Evolutionary conservation across 2,888 invertebrate species (phyloP), one percentile per base, ranked within the genome.

Genomic region (Kryphioiulus occultus): DNA sequence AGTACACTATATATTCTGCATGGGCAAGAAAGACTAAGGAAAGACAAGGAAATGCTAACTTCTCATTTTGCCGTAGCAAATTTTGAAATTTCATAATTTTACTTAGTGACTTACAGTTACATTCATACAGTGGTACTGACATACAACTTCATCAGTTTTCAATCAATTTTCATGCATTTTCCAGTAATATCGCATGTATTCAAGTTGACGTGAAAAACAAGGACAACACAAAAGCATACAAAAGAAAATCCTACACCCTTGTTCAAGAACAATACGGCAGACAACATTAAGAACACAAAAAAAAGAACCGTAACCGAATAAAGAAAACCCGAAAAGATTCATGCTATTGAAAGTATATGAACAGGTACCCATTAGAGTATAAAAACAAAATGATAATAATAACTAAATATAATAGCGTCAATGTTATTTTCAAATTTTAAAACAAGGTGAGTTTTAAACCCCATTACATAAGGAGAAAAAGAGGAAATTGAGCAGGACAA

Each of bases 401-500:
- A n/a, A 47, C 15, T 12, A 47, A 47, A 15, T n/a, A 12, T n/a
- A 68, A 12, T 26, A 26, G 26, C 26, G 59, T 59, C 7, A 30
- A n/a, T 85, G 15, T n/a, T 15, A 26, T 15, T 22, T 17, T 85
- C 15, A 35, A 42, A 42, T 10, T 22, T 42, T 1, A 42, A 44
- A 85, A 42, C 10, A 35, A 85, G 42, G 10, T 15, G 9, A 17
- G 12, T 85, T 42, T 85, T 39, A 85, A 85, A 39, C 10, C 44
- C 42, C 26, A 39, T 17, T 39, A 39, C 39, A 35, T 39, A 85
- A 85, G 42, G 85, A 85, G 44, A 85, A 85, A 22, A 85, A 15
- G 85, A 85, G 85, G 44, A 85, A n/a, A n/a, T n/a, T n/a, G n/a
- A 85, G 44, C 22, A 85, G 42, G n/a, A 85, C 42, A 85, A 44